Evolutionary conservation across 2,888 invertebrate species (phyloP), one percentile per base, ranked within the genome.

Genomic region (Odontothrips loti): DNA sequence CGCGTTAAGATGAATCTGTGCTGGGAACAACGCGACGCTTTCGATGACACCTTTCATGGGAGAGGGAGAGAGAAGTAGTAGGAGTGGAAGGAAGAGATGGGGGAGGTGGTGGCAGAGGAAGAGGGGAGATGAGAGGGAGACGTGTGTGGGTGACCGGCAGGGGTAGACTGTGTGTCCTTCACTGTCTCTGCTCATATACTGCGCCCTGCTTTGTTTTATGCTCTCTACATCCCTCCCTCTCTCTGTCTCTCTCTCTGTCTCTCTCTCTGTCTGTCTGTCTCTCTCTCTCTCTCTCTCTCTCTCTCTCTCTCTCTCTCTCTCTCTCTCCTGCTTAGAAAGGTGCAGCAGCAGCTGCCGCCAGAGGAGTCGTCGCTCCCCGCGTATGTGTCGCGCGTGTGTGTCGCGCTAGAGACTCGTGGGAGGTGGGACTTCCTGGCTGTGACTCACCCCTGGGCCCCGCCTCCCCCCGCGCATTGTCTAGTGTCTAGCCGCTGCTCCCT

Each of bases 341-440:
- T 43, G 34, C 34, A 43, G 34, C 34, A 43, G 34, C 34, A 4
- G 34, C 34, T 6, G 34, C 34, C 3, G 3, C 6, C 2, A 43
- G 34, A 43, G 34, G 6, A 43, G 34, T 43, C 34, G 34, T 43
- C 34, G 34, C 34, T 6, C 34, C 34, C 34, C 58, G 20, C 17
- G 58, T 17, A 8, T n/a, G 17, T 51, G 58, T n/a, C 0, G 58
- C 6, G 12, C 58, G 17, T 43, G 58, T n/a, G 51, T 20, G 58
- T 17, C 58, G 58, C 20, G 27, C 68, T n/a, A 23, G n/a, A 75
- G 27, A 75, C 68, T 75, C 68, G 68, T 75, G 68, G 68, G 68
- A 75, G 68, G 68, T 11, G 68, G 10, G 23, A 75, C 68, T 75
- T 75, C 68, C 68, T 75, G 68, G 68, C 68, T 27, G 23, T 75